Conservation (phyloP, 30 jellyfish, hydroid and myxozoan genomes). For the Cassiopea andromeda region DNA sequence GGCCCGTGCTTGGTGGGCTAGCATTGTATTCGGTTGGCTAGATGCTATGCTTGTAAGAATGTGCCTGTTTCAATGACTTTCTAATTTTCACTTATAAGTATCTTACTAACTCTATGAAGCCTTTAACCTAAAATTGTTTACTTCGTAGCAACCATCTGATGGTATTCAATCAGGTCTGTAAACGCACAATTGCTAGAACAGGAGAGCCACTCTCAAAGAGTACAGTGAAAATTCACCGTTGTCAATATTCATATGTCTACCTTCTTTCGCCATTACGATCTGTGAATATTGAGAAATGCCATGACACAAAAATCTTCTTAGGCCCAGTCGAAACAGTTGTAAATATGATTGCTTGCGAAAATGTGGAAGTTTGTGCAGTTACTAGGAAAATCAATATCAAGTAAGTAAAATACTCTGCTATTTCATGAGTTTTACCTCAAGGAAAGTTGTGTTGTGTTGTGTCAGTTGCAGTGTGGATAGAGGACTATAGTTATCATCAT, state of each 20-base stretch:
- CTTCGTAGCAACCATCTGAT: conserved; percentile 69
- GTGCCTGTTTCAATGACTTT: too few species aligned
- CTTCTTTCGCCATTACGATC: conserved; percentile 87
- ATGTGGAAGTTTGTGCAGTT: conserved; percentile 76
- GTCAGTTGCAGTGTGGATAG: too few species aligned
- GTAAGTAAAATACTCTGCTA: too few species aligned
- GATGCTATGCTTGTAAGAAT: too few species aligned
- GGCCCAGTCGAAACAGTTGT: conserved; percentile 89
- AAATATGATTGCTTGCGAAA: conserved; percentile 85
- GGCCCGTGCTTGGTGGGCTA: too few species aligned
- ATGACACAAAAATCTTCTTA: conserved; percentile 86
- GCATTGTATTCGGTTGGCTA: too few species aligned
- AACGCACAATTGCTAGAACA: conserved; percentile 91
- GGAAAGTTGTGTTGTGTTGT: too few species aligned
- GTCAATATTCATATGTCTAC: conserved; percentile 90
- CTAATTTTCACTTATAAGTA: too few species aligned
- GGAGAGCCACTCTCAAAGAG: conserved; percentile 81
- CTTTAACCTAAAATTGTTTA: too few species aligned
- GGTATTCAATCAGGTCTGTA: conserved; percentile 90
- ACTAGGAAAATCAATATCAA: conserved; percentile 77
- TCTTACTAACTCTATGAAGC: too few species aligned
- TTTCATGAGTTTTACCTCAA: too few species aligned
- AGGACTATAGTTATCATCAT: too few species aligned
- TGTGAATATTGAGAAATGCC: conserved; percentile 90
- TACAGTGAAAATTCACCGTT: conserved; percentile 83